Evolutionary conservation across 2,797 vertebrate genomes (phyloP).

Genomic region (Eleutherodactylus coqui): DNA sequence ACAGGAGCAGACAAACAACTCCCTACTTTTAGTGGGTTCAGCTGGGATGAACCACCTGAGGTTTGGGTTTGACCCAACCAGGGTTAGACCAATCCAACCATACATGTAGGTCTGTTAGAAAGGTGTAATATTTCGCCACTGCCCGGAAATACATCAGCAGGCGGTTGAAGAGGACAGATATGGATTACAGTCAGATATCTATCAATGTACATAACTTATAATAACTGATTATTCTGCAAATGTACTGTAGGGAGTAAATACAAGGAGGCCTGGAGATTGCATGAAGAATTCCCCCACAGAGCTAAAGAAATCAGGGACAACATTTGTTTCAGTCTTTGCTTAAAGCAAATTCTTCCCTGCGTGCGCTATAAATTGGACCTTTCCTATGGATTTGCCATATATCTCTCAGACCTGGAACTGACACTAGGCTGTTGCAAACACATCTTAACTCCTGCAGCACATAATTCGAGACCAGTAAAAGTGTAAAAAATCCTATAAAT

Average conservation of each 20-base stretch:
- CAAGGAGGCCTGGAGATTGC: neutral
- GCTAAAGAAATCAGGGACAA: slow-evolving; percentile 28
- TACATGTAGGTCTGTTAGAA: neutral
- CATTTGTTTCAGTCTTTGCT: slow-evolving; percentile 29
- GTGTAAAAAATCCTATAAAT: slow-evolving; percentile 63
- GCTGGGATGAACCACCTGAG: too few relatives aligned
- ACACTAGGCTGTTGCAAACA: slow-evolving; percentile 59
- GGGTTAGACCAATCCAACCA: too few relatives aligned
- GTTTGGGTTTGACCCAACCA: too few relatives aligned
- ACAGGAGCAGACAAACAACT: too few relatives aligned
- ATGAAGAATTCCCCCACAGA: neutral
- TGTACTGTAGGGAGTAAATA: neutral
- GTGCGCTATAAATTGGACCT: slow-evolving; percentile 50
- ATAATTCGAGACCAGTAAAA: slow-evolving; percentile 61
- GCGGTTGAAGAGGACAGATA: too few relatives aligned
- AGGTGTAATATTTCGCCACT: neutral
- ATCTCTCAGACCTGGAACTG: slow-evolving; percentile 56
- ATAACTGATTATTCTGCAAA: neutral
- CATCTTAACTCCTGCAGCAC: slow-evolving; percentile 63
- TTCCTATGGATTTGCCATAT: slow-evolving; percentile 62
- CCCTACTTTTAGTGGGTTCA: too few relatives aligned
- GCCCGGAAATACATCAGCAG: neutral
- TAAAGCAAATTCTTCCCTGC: slow-evolving; percentile 47
- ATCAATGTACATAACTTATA: neutral
- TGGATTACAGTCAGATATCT: neutral